These are phyloP conservation scores for Formica exsecta DNA, from an alignment of 1,140 invertebrate species.

Conservation along the genomic window DNA sequence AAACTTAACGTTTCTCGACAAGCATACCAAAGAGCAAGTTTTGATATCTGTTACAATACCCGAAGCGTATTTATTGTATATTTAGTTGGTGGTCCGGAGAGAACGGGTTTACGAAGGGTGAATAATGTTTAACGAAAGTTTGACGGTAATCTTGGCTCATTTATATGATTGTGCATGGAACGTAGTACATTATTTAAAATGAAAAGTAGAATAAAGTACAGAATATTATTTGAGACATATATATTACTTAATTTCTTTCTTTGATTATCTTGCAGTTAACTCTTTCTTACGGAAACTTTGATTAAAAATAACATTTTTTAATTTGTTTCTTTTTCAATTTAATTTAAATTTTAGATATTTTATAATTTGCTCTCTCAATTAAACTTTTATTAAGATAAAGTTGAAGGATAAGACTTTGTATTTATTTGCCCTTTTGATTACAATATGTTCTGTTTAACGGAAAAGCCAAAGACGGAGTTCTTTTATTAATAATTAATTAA, in stretches of 20 bases:
- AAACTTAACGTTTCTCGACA: conserved; percentile 31
- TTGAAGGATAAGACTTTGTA: not conserved
- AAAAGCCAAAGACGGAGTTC: too few species aligned
- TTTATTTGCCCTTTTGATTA: not conserved
- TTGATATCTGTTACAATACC: conserved; percentile 10
- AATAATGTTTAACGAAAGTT: not conserved
- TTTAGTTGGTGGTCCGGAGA: not conserved
- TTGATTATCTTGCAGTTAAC: not conserved
- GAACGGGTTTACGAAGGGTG: not conserved
- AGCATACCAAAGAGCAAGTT: conserved; percentile 5
- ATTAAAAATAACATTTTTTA: not conserved
- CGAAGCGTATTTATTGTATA: conserved; percentile 1
- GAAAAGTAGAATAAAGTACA: not conserved
- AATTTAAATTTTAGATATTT: conserved; percentile 1
- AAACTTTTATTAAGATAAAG: conserved; percentile 12
- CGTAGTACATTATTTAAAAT: not conserved
- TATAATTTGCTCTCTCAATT: not conserved
- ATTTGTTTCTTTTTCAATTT: not conserved
- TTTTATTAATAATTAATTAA: conserved; percentile 22
- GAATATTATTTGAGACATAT: not conserved
- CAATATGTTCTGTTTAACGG: not conserved
- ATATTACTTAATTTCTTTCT: not conserved
- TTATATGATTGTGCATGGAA: not conserved
- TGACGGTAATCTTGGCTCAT: not conserved
- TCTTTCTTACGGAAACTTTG: conserved; percentile 3